phyloP scores from a whole-genome alignment of 2,888 invertebrate genomes.

The Pantelozetes paolii region DNA sequence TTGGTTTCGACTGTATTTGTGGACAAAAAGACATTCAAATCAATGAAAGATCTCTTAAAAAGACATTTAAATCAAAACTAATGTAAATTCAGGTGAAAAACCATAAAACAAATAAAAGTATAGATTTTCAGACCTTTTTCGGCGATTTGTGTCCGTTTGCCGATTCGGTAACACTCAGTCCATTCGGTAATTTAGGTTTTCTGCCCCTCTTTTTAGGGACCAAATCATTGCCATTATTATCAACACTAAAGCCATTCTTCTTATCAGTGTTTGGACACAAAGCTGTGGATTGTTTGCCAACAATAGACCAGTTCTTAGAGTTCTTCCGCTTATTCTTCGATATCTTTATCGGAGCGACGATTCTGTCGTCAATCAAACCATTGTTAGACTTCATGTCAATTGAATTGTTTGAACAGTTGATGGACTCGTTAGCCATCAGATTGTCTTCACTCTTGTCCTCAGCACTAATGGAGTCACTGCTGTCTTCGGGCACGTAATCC shows the following conservation, averaged over 20 bases:
- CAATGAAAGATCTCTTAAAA: too few species aligned
- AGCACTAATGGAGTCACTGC: background rate
- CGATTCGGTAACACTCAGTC: background rate
- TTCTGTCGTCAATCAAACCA: background rate
- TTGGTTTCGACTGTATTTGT: too few species aligned
- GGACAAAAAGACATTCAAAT: too few species aligned
- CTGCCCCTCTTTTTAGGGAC: background rate
- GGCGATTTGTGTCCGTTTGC: background rate
- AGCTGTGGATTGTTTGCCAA: background rate
- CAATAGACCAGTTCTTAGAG: conserved; percentile 16
- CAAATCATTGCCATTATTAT: background rate
- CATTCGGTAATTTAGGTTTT: background rate
- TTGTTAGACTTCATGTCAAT: background rate
- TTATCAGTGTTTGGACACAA: background rate
- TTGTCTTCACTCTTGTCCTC: background rate
- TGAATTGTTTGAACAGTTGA: background rate
- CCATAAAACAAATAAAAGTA: too few species aligned
- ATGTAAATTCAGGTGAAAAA: too few species aligned
- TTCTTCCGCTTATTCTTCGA: conserved; percentile 18
- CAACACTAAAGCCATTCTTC: background rate
- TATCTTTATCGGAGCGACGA: background rate
- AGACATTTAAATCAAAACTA: too few species aligned
- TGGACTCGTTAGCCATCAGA: background rate
- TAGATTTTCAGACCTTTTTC: background rate
- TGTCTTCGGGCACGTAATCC: conserved; percentile 32